A percentile compares a stretch with the other conserved stretches of the same genome.
These are phyloP conservation scores for Stenodera caucasica DNA, from an alignment of 2,888 invertebrate genomes.

Conservation along the genomic window DNA sequence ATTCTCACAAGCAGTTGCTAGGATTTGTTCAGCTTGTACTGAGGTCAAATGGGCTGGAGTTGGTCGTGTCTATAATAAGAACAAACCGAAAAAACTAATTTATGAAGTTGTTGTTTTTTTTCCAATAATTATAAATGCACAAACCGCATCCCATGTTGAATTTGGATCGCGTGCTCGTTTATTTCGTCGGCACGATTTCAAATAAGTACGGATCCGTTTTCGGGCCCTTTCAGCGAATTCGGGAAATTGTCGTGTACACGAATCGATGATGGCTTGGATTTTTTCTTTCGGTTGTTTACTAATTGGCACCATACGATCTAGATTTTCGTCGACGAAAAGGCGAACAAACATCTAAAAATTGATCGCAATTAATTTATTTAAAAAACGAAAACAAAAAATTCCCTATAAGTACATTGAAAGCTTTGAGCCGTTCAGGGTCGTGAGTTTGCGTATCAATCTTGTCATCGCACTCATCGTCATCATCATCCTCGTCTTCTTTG, in stretches of 20 bases:
- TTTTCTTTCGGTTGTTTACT: slow-evolving; percentile 98
- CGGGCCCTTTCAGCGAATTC: slow-evolving; percentile 94
- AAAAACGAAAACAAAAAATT: neutral
- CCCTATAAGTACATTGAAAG: slow-evolving; percentile 79
- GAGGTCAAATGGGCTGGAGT: slow-evolving; percentile 96
- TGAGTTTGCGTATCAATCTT: slow-evolving; percentile 82
- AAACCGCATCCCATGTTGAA: slow-evolving; percentile 85
- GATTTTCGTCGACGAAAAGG: slow-evolving; percentile 93
- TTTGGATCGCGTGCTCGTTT: slow-evolving; percentile 85
- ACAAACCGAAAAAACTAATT: neutral
- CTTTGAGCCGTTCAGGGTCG: slow-evolving; percentile 93
- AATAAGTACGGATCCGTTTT: slow-evolving; percentile 91
- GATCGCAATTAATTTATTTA: slow-evolving; percentile 1
- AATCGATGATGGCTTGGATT: slow-evolving; percentile 96
- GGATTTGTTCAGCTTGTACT: slow-evolving; percentile 93
- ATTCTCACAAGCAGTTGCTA: slow-evolving; percentile 95
- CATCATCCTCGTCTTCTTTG: slow-evolving; percentile 82
- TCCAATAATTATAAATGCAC: slow-evolving; percentile 45
- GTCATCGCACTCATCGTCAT: slow-evolving; percentile 91
- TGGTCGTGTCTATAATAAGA: slow-evolving; percentile 73
- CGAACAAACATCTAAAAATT: slow-evolving; percentile 89
- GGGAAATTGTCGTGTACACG: slow-evolving; percentile 94
- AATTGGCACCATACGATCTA: slow-evolving; percentile 95
- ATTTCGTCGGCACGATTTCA: slow-evolving; percentile 93
- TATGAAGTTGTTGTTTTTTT: neutral